phyloP scores from a whole-genome alignment of 2,888 invertebrate genomes.

The Trypoxylon attenuatum region DNA sequence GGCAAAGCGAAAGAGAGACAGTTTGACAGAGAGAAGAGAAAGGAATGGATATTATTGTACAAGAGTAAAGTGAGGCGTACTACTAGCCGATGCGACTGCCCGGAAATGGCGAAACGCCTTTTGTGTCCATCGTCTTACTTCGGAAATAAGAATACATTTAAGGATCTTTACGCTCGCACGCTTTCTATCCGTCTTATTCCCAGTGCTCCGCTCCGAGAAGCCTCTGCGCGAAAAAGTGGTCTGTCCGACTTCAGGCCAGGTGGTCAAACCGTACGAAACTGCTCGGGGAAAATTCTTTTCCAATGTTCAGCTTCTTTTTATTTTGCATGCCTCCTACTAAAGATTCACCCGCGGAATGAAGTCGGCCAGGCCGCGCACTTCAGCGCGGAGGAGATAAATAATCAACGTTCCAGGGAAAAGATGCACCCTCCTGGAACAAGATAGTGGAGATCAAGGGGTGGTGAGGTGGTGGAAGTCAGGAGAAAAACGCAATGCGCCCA shows the following conservation, averaged over 20 bases:
- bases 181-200: conserved; percentile 54
- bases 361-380: conserved; percentile 45
- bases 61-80: too few relatives aligned
- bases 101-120: conserved; percentile 12
- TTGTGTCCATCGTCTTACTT: conserved; percentile 36
- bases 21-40: conserved; percentile 9
- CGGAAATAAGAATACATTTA: conserved; percentile 51
- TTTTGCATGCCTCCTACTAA: too few relatives aligned
- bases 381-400: neutral
- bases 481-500: too few relatives aligned
- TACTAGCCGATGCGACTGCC: conserved; percentile 10
- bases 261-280: too few relatives aligned
- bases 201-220: conserved; percentile 48
- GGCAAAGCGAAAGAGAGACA: neutral
- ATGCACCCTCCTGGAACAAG: too few relatives aligned
- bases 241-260: conserved; percentile 49
- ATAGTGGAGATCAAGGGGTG: too few relatives aligned
- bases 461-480: too few relatives aligned
- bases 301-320: too few relatives aligned
- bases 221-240: conserved; percentile 51
- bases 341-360: conserved; percentile 3
- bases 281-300: neutral
- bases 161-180: conserved; percentile 69
- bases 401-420: neutral
- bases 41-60: too few relatives aligned